Percentiles rank a stretch among this genome's conserved stretches.
phyloP scores from a whole-genome alignment of 1,140 invertebrate species.

The Brachionus manjavacas region DNA sequence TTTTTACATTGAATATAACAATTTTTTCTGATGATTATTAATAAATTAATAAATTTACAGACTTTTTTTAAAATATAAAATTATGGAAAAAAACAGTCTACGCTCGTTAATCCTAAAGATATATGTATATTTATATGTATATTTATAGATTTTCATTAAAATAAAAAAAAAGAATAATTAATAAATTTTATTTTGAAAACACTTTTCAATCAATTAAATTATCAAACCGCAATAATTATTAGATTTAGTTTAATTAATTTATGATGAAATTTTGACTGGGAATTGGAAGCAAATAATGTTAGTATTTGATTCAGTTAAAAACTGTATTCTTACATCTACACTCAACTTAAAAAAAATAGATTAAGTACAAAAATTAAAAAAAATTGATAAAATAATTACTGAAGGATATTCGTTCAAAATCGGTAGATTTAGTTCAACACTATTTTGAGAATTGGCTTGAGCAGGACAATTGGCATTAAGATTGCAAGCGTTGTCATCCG shows the following conservation, averaged over 20 bases:
- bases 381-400: neutral
- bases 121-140: no score
- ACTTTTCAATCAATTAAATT: no score
- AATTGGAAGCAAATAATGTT: slow-evolving; percentile 27
- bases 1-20: no score
- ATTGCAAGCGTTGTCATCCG: slow-evolving; percentile 12
- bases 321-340: slow-evolving; percentile 28
- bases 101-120: no score
- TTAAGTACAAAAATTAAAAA: neutral
- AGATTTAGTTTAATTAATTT: neutral
- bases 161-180: no score
- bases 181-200: no score
- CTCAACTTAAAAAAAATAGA: slow-evolving; percentile 10
- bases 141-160: no score
- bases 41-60: no score
- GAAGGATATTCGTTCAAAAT: slow-evolving; percentile 30
- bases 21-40: no score
- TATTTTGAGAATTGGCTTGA: neutral
- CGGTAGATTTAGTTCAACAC: neutral
- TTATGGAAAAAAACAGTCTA: no score
- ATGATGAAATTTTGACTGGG: slow-evolving; percentile 37
- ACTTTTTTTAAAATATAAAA: no score
- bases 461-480: slow-evolving; percentile 10
- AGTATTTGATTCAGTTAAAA: neutral
- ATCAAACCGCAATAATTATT: no score